A percentile compares a stretch with the other conserved stretches of the same genome.
phyloP scores from a whole-genome alignment of 2,113 vertebrate genomes.

The Isurus oxyrinchus region DNA sequence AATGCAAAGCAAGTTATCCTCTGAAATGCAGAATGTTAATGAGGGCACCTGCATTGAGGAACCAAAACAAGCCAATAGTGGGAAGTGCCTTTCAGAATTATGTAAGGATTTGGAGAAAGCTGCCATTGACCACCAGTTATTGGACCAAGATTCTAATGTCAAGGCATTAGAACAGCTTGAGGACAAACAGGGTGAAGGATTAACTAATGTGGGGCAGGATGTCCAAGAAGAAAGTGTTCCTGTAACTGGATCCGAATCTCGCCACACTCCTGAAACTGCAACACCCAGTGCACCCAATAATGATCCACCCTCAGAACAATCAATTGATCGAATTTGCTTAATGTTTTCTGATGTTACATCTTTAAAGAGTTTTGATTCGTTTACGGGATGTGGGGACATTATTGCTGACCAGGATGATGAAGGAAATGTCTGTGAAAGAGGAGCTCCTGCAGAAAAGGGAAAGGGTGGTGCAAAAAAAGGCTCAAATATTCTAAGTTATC shows the following conservation, averaged over 20 bases:
- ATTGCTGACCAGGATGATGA: constrained; percentile 92
- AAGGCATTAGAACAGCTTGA: constrained; percentile 45
- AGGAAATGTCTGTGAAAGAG: constrained; percentile 53
- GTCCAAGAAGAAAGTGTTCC: constrained; percentile 56
- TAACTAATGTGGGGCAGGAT: constrained; percentile 55
- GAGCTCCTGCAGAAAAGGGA: constrained; percentile 51
- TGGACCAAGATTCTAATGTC: constrained; percentile 38
- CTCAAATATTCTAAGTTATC: constrained; percentile 79
- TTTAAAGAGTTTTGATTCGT: constrained; percentile 98
- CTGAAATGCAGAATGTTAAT: constrained; percentile 46
- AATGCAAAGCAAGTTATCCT: constrained; percentile 46
- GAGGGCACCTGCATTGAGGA: constrained; percentile 43
- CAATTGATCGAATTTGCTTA: constrained; percentile 76
- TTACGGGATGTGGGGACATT: constrained; percentile 97
- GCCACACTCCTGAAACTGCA: constrained; percentile 57
- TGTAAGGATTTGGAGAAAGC: constrained; percentile 28
- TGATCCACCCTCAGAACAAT: constrained; percentile 86
- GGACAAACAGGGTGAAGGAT: constrained; percentile 54
- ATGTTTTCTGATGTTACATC: constrained; percentile 97
- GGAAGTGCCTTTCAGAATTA: constrained; percentile 41
- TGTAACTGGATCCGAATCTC: constrained; percentile 57
- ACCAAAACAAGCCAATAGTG: constrained; percentile 42
- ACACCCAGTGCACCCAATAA: constrained; percentile 69
- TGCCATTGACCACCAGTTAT: background rate
- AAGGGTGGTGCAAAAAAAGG: constrained; percentile 60